These are phyloP conservation scores for Lasaia peninsularis DNA, from an alignment of 1,140 invertebrate genomes.

Conservation along the genomic window DNA sequence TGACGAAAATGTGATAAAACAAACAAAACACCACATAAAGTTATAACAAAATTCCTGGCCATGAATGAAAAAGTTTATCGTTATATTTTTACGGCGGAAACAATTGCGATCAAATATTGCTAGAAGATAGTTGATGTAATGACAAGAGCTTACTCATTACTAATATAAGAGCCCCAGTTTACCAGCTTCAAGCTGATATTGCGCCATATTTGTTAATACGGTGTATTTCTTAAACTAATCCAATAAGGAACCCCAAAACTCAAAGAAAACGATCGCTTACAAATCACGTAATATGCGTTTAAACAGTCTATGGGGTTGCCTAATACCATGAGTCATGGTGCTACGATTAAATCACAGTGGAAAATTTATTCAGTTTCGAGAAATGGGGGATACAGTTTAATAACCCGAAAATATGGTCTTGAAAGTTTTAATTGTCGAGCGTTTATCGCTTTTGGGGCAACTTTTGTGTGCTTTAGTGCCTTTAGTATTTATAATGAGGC, in stretches of 20 bases:
- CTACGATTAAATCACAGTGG: slow-evolving; percentile 46
- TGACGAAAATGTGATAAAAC: too few species aligned
- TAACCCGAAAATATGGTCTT: slow-evolving; percentile 60
- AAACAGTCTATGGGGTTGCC: slow-evolving; percentile 48
- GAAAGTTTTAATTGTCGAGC: slow-evolving; percentile 61
- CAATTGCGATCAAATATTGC: too few species aligned
- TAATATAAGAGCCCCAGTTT: too few species aligned
- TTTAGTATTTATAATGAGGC: slow-evolving; percentile 16
- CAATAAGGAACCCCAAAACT: slow-evolving; percentile 26
- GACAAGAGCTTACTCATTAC: too few species aligned
- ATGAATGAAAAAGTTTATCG: too few species aligned
- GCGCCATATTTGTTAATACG: too few species aligned
- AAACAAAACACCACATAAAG: too few species aligned
- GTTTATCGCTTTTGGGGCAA: slow-evolving; percentile 50
- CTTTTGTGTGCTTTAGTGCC: slow-evolving; percentile 23
- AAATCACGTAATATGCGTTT: slow-evolving; percentile 57
- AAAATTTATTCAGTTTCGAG: slow-evolving; percentile 47
- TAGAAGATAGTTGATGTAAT: too few species aligned
- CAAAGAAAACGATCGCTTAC: slow-evolving; percentile 34
- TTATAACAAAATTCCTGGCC: too few species aligned
- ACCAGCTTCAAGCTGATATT: too few species aligned
- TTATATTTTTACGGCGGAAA: too few species aligned
- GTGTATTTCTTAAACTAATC: background rate
- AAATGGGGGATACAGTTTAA: slow-evolving; percentile 27
- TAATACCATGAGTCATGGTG: slow-evolving; percentile 57